Evolutionary conservation across 2,113 vertebrate species (phyloP).

Genomic region (Tupaia tana): DNA sequence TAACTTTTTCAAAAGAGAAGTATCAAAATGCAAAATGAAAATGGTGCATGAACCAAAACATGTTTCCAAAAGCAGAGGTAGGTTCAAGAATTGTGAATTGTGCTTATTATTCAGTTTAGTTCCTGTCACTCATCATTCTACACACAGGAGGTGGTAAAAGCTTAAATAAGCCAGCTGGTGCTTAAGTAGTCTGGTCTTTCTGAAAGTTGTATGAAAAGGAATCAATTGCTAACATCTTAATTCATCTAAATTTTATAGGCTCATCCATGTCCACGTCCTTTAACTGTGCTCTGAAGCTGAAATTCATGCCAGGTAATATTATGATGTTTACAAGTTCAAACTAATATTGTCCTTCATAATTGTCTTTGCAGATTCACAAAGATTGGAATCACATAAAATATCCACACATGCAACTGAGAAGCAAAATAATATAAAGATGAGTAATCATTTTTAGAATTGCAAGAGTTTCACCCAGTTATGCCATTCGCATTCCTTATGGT

Average conservation of each 20-base stretch:
- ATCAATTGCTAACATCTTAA: conserved; percentile 47
- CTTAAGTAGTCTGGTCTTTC: conserved; percentile 32
- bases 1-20: neutral
- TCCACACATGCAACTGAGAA: conserved; percentile 85
- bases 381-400: conserved; percentile 82
- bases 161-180: conserved; percentile 69
- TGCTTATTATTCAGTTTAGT: neutral
- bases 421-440: conserved; percentile 82
- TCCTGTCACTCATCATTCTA: neutral
- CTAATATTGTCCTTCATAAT: conserved; percentile 70
- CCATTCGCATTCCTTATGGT: conserved; percentile 88
- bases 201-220: conserved; percentile 39
- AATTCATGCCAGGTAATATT: conserved; percentile 78
- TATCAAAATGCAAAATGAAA: conserved; percentile 61
- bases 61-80: neutral
- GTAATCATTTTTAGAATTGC: conserved; percentile 82
- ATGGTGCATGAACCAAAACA: conserved; percentile 37
- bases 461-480: conserved; percentile 82
- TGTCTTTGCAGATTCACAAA: conserved; percentile 85
- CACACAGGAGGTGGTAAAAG: conserved; percentile 61
- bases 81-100: neutral
- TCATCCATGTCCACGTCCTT: conserved; percentile 83
- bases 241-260: conserved; percentile 13
- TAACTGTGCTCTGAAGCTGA: conserved; percentile 84
- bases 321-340: conserved; percentile 78